Base-by-base conservation (phyloP, 2,888 invertebrate genomes). In the Agrilus biguttatus region DNA sequence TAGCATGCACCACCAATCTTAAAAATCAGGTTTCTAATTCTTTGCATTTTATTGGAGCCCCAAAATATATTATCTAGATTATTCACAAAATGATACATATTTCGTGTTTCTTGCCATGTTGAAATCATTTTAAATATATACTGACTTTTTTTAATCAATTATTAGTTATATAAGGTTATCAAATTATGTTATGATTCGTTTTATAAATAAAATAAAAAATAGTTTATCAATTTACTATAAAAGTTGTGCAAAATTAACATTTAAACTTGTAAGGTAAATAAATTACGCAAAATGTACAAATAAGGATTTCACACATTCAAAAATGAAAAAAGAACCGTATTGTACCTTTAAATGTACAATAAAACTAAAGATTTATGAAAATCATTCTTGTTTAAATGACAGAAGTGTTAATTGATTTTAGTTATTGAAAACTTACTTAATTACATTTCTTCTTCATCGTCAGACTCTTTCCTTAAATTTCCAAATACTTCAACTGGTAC, bases 401-500 rank as follows among this genome's bases (percentile, higher is more conserved):
- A 21, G 21, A 21, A 21, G 17, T 3, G 17, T 17, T 17, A 17
- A 21, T 5, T 6, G 1, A 21, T 21, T 21, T 21, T 21, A 21
- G 6, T 21, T 21, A 21, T 21, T 1, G 5, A 21, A 21, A 21
- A 21, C 21, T 21, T 21, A 21, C 21, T 21, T 28, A 10, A 10
- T 10, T 28, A 28, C 10, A 28, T 28, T 28, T 47, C 37, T 17
- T 46, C 44, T 14, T 46, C 46, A 19, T 50, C 45, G 13, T 49
- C 49, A 23, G 50, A 56, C 40, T 62, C 58, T 34, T 61, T 61
- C 53, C 73, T 75, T 49, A 91, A 71, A 51, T 86, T 78, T 46
- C 95, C 95, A 72, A 95, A 96, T 3, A 96, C 91, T 67, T 92
- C 84, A 42, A 93, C 77, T 32, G 82, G 82, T 48, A 84, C 70